Percentiles rank a stretch among this genome's conserved stretches.
These are phyloP conservation scores for Copidosoma aretas DNA, from an alignment of 2,888 invertebrate species.

Conservation along the genomic window DNA sequence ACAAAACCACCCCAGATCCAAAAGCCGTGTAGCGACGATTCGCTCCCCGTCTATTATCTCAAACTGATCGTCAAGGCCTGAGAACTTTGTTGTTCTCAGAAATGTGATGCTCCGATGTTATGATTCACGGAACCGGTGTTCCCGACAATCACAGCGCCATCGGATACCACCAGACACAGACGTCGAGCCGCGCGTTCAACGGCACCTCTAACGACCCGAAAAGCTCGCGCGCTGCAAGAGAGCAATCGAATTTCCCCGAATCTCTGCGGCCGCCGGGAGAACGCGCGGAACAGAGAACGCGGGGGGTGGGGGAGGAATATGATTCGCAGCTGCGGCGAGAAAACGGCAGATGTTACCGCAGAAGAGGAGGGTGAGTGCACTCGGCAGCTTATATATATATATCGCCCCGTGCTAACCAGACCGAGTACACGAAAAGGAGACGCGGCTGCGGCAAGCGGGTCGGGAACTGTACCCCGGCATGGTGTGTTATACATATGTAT, in stretches of 20 bases:
- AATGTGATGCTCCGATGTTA: too few relatives aligned
- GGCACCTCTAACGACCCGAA: background rate
- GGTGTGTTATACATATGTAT: too few relatives aligned
- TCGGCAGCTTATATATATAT: background rate
- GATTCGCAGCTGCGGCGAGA: slow-evolving; percentile 22
- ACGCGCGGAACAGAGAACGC: background rate
- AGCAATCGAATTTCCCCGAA: background rate
- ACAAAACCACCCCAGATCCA: too few relatives aligned
- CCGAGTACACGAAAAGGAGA: background rate
- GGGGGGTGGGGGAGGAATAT: slow-evolving; percentile 12
- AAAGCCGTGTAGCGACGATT: too few relatives aligned
- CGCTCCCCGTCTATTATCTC: too few relatives aligned
- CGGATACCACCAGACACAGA: background rate
- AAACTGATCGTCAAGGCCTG: too few relatives aligned
- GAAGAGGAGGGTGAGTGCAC: background rate
- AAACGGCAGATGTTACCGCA: slow-evolving; percentile 18
- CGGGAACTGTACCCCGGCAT: too few relatives aligned
- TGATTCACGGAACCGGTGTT: too few relatives aligned
- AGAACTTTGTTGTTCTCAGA: too few relatives aligned
- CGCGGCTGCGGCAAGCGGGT: too few relatives aligned
- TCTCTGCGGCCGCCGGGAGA: background rate
- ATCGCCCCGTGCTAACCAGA: background rate
- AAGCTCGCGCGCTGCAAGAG: too few relatives aligned
- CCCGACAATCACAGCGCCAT: too few relatives aligned
- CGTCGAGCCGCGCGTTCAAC: background rate